phyloP scores from a whole-genome alignment of 2,888 invertebrate species.

The Folsomia candida region DNA sequence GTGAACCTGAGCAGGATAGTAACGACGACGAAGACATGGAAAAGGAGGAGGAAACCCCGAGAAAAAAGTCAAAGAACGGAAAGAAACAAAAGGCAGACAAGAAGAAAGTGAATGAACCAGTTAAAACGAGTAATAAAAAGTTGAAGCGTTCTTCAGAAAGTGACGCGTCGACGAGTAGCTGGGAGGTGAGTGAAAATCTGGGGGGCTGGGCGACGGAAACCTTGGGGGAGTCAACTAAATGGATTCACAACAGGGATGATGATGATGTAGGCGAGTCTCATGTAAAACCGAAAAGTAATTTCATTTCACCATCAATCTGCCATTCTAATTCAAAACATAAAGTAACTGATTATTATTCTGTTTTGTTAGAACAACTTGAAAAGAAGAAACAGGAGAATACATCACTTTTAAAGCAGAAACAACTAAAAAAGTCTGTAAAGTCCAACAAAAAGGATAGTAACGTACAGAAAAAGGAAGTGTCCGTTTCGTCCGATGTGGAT shows the following conservation, averaged over 20 bases:
- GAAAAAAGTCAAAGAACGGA: background rate
- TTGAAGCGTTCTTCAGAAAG: background rate
- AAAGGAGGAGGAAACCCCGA: background rate
- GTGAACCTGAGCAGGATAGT: constrained; percentile 53
- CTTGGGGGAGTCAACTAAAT: no score
- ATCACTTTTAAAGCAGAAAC: background rate
- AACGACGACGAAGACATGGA: background rate
- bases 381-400: background rate
- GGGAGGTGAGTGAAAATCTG: background rate
- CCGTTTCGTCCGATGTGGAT: constrained; percentile 50
- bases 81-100: background rate
- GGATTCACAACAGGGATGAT: no score
- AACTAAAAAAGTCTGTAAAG: background rate
- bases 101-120: background rate
- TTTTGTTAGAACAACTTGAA: background rate
- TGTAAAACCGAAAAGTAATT: no score
- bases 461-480: constrained; percentile 26
- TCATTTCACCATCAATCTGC: no score
- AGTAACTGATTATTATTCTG: no score
- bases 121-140: no score
- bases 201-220: no score
- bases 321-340: no score
- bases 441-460: constrained; percentile 28
- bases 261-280: no score
- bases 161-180: background rate